These are phyloP conservation scores for Ailurus styani DNA, from an alignment of 2,113 vertebrate genomes.

Conservation along the genomic window DNA sequence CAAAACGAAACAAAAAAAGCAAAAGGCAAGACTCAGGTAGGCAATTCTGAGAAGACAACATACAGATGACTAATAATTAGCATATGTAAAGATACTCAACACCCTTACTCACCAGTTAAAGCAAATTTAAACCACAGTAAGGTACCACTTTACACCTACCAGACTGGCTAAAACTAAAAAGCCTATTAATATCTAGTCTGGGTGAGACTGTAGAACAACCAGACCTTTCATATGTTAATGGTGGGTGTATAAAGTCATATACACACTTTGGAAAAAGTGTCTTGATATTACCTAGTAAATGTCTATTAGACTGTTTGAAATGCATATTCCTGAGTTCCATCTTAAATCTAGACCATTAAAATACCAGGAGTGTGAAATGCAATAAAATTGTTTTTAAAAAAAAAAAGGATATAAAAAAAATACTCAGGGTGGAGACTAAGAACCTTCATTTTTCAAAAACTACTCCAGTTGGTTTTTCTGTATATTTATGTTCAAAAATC, in stretches of 20 bases:
- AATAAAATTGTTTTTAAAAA: not conserved
- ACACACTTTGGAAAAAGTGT: not conserved
- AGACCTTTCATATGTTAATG: not conserved
- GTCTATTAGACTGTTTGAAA: not conserved
- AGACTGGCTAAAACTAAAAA: not conserved
- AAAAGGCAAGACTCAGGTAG: not conserved
- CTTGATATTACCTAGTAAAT: not conserved
- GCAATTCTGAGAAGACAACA: not conserved
- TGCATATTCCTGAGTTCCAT: not conserved
- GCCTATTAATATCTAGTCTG: not conserved
- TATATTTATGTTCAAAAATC: not conserved
- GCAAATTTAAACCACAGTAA: not conserved
- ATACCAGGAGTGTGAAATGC: not conserved
- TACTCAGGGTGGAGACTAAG: not conserved
- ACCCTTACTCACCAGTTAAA: not conserved
- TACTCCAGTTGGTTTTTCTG: not conserved
- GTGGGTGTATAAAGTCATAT: not conserved
- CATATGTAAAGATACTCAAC: not conserved
- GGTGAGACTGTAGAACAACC: not conserved
- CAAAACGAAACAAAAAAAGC: not conserved
- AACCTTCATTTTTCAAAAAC: not conserved
- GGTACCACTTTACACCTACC: not conserved
- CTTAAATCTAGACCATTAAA: not conserved
- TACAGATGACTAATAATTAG: not conserved
- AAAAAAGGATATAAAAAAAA: not conserved